phyloP scores from a whole-genome alignment of 1,140 invertebrate species.

The Saccostrea glomerata region DNA sequence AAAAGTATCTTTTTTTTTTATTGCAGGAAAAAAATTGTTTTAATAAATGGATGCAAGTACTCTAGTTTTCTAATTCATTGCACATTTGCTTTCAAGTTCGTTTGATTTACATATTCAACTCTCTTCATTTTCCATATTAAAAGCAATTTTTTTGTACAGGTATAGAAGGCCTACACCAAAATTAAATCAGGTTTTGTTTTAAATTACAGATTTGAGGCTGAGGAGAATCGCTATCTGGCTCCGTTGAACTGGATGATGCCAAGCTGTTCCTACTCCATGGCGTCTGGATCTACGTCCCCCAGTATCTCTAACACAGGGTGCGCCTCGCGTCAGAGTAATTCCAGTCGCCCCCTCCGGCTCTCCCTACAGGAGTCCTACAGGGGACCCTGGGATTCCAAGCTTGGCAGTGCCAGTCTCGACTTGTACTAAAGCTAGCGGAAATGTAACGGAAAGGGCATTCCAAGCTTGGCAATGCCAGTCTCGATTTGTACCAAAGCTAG shows the following conservation, averaged over 20 bases:
- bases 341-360: background rate
- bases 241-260: constrained; percentile 11
- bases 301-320: background rate
- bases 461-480: background rate
- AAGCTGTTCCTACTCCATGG: background rate
- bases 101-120: too few species aligned
- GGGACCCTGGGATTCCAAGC: background rate
- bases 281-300: background rate
- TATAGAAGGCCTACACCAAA: too few species aligned
- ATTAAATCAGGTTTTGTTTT: background rate
- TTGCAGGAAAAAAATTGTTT: too few species aligned
- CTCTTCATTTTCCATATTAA: too few species aligned
- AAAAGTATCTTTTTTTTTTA: too few species aligned
- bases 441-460: background rate
- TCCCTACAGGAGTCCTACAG: background rate
- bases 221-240: constrained; percentile 13
- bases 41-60: too few species aligned
- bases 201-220: constrained; percentile 22
- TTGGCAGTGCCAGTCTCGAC: background rate
- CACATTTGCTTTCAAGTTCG: too few species aligned
- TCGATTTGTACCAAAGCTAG: too few species aligned
- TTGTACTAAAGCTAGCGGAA: too few species aligned
- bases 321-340: background rate
- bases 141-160: too few species aligned
- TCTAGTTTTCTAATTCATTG: too few species aligned